phyloP scores from a whole-genome alignment of 2,797 vertebrate species.

The Tamandua tetradactyla region DNA sequence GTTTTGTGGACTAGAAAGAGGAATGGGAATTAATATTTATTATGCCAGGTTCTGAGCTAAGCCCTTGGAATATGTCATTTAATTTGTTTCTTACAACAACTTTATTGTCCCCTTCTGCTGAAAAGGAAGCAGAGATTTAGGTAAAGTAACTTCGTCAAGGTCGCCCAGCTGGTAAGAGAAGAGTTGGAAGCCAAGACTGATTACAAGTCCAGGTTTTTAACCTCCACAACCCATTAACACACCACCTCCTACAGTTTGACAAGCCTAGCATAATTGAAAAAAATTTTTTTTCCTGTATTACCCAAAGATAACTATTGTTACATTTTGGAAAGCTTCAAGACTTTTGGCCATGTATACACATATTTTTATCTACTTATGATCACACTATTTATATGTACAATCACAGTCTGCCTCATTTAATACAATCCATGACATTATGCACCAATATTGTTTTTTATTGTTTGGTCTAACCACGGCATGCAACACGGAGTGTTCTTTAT shows the following conservation, averaged over 20 bases:
- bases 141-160: neutral
- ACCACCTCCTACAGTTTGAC: neutral
- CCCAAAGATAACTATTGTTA: neutral
- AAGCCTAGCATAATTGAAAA: neutral
- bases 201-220: neutral
- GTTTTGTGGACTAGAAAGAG: neutral
- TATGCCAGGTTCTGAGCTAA: neutral
- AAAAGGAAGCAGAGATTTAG: conserved; percentile 9
- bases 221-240: neutral
- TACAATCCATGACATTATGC: neutral
- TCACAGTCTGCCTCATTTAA: neutral
- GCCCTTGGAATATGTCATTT: neutral
- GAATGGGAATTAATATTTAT: neutral
- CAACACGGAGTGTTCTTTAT: neutral
- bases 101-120: neutral
- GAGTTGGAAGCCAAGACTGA: neutral
- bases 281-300: neutral
- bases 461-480: neutral
- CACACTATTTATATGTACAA: neutral
- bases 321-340: conserved; percentile 23
- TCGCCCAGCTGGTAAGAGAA: neutral
- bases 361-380: neutral
- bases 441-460: neutral
- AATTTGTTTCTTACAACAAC: neutral
- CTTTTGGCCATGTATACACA: neutral